Evolutionary conservation across 35 echinoderm and acorn worm genomes (phyloP), one percentile per base, ranked within the genome.

Genomic region (Diadema setosum): DNA sequence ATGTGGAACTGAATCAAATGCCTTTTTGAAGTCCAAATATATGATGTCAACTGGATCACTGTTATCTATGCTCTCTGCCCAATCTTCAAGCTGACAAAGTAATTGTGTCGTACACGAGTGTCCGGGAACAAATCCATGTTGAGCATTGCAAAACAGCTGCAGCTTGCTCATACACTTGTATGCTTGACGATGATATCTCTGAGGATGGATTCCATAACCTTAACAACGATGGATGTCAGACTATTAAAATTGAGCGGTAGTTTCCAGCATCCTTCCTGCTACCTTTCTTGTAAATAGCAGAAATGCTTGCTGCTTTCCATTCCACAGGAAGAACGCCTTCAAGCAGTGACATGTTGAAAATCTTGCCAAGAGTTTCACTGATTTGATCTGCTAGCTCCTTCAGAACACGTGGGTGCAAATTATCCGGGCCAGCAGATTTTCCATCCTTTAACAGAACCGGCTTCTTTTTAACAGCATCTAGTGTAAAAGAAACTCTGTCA

Each of bases 1-100:
- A 60, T 84, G 82, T 23, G 82, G 82, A 25, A 84, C 82, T 9
- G 46, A 58, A 52, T 84, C 82, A 60, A 84, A 84, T 6, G 82
- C 82, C 50, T 60, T 84, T 39, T 31, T 84, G 37, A 84, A 84
- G 82, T 84, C 82, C 43, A 84, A 34, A 39, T 84, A 84, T 55
- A 58, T 58, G 5, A 84, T 40, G 9, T 84, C 82, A 39, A 84
- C 56, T 34, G 82, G 82, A 27, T 84, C 48, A 39, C 82, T 55
- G 36, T 60, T 34, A 30, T 84, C 82, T 26, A 84, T 58, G 20
- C 46, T 58, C 41, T 61, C 41, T 4, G 49, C 61, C 34, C 45
- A 50, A 84, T 56, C 32, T 58, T 84, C 82, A 12, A 84, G 56
- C 32, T 58, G 56, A 26, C 46, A 50, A 21, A 84, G 82, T 30